Evolutionary conservation across 2,888 invertebrate species (phyloP), one percentile per base, ranked within the genome.

Genomic region (Drosophila meridionalis): DNA sequence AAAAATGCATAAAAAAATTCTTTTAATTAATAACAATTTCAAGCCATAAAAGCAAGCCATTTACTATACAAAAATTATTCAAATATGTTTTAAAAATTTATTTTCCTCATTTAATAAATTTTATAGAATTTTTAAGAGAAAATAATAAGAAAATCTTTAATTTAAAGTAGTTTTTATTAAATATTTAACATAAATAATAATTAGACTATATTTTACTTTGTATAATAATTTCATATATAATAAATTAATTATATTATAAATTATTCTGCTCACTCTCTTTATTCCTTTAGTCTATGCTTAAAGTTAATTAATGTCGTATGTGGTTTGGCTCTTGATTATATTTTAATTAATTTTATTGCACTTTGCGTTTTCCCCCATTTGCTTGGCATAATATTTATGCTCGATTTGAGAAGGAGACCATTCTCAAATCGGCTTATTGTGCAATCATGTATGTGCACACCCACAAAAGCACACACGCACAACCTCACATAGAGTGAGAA

Each of bases 381-480:
- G 56, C 67, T 42, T 72, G 72, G 73, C 81, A 89, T 78, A 76
- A 69, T 76, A 89, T 89, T 81, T 65, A 72, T 83, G 76, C 86
- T 83, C 83, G 73, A 84, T 84, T 86, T 73, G 74, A 86, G 71
- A 65, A 73, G 53, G 56, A 55, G 48, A 53, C 47, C 69, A 43
- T 45, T 52, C 48, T 66, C 42, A 68, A 87, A 87, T 72, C 77
- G 73, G 88, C 73, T 87, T 89, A 89, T 82, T 87, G 87, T 82
- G 82, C 82, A 89, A 82, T 87, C 73, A 82, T 82, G 82, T 89
- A 74, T 80, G 59, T 87, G 80, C 82, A 78, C 85, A 75, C 60
- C 56, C 69, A 57, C 78, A 68, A 45, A 34, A 28, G 20, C 38
- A 55, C 59, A 69, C 50, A 58, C 57, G 30, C 50, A 34, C 57